A percentile compares a stretch with the other conserved stretches of the same genome.
Conservation (phyloP, 2,888 invertebrate species). For the Notodonta dromedarius region DNA sequence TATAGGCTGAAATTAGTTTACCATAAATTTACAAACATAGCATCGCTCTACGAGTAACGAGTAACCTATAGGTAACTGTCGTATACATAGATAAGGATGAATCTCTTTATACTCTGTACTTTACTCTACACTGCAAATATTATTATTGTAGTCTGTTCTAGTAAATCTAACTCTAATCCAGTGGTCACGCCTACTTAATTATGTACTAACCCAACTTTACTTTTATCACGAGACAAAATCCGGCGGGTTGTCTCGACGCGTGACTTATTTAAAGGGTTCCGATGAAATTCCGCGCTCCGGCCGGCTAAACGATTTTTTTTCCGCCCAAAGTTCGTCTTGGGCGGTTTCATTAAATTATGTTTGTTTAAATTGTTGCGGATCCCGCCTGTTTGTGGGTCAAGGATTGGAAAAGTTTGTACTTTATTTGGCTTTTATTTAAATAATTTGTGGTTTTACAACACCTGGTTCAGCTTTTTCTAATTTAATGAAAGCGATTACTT, state of each 20-base stretch:
- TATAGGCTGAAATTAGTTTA: no score
- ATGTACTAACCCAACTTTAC: constrained; percentile 49
- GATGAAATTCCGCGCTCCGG: constrained; percentile 35
- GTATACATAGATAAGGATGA: no score
- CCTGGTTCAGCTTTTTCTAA: neutral
- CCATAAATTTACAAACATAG: no score
- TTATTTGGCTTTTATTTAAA: constrained; percentile 2
- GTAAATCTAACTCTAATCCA: constrained; percentile 17
- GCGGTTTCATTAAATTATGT: constrained; percentile 33
- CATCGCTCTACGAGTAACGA: no score
- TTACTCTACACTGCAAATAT: neutral
- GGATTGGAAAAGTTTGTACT: constrained; percentile 10
- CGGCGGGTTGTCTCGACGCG: constrained; percentile 26
- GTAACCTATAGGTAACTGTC: no score
- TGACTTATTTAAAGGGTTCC: constrained; percentile 49
- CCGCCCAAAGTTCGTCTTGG: constrained; percentile 24
- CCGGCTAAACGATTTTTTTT: constrained; percentile 21
- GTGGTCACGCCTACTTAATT: constrained; percentile 44
- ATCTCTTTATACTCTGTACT: no score
- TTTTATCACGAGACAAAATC: constrained; percentile 46
- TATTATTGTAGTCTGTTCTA: constrained; percentile 27
- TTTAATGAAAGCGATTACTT: neutral
- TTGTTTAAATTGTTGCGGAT: constrained; percentile 31
- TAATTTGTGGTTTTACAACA: constrained; percentile 1
- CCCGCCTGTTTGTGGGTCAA: constrained; percentile 11